These are phyloP conservation scores for Oncorhynchus tshawytscha DNA, from an alignment of 2,113 vertebrate species.

Conservation along the genomic window DNA sequence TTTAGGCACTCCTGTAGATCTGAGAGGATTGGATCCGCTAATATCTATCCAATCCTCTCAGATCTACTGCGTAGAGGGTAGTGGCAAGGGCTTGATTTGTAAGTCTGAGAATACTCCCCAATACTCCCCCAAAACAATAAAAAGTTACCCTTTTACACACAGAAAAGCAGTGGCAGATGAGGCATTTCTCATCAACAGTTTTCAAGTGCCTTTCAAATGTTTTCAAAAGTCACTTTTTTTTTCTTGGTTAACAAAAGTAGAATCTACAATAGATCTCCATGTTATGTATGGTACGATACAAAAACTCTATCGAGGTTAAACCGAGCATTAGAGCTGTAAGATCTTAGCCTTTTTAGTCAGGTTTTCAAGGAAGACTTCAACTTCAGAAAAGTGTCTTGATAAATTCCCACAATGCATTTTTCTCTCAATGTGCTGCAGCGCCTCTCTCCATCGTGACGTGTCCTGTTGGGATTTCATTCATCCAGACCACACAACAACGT, in stretches of 20 bases:
- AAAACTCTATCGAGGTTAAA: slow-evolving; percentile 76
- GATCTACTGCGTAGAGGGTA: too few species aligned
- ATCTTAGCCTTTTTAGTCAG: slow-evolving; percentile 76
- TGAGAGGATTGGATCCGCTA: too few species aligned
- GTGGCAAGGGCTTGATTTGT: too few species aligned
- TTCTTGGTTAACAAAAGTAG: slow-evolving; percentile 82
- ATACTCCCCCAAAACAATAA: slow-evolving; percentile 53
- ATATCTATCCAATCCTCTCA: too few species aligned
- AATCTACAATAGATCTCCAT: slow-evolving; percentile 84
- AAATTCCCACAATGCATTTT: slow-evolving; percentile 25
- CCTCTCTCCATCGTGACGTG: slow-evolving; percentile 18
- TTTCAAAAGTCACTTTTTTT: slow-evolving; percentile 69
- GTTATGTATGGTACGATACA: slow-evolving; percentile 79
- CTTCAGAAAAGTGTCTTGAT: slow-evolving; percentile 74
- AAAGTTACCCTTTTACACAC: slow-evolving; percentile 66
- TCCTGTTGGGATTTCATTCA: slow-evolving; percentile 27
- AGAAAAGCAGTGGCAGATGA: slow-evolving; percentile 72
- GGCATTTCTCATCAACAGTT: slow-evolving; percentile 57
- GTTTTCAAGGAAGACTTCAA: slow-evolving; percentile 88
- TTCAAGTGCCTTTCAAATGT: slow-evolving; percentile 62
- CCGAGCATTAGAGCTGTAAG: slow-evolving; percentile 70
- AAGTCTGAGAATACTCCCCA: slow-evolving; percentile 18
- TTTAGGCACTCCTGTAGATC: too few species aligned
- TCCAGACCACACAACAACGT: slow-evolving; percentile 2
- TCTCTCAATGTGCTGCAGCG: slow-evolving; percentile 53